A percentile compares a stretch with the other conserved stretches of the same genome.
These are phyloP conservation scores for Melanotaenia maccullochi DNA, from an alignment of 2,797 vertebrate species.

Conservation along the genomic window DNA sequence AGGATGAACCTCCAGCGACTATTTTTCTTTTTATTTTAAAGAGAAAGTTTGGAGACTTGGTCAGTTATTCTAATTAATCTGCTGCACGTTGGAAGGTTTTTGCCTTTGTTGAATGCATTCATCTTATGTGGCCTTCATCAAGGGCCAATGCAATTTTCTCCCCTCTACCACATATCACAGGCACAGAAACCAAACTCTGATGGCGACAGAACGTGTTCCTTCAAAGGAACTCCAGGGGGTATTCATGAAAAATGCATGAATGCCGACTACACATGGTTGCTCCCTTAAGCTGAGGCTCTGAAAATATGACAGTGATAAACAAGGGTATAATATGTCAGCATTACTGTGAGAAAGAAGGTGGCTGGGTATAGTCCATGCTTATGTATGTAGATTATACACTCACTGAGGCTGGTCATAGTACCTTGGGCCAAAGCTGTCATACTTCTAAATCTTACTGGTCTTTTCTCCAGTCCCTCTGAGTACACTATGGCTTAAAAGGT, in stretches of 20 bases:
- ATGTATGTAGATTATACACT: slow-evolving; percentile 53
- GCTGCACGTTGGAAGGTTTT: slow-evolving; percentile 57
- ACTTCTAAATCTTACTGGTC: slow-evolving; percentile 18
- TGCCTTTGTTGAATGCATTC: slow-evolving; percentile 40
- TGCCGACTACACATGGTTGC: slow-evolving; percentile 70
- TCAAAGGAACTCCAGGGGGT: slow-evolving; percentile 71
- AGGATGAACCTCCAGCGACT: slow-evolving; percentile 17
- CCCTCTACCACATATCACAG: slow-evolving; percentile 61
- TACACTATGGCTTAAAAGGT: slow-evolving; percentile 8
- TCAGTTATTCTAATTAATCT: slow-evolving; percentile 68
- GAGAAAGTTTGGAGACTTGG: slow-evolving; percentile 18
- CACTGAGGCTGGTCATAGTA: slow-evolving; percentile 40
- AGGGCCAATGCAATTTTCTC: slow-evolving; percentile 65
- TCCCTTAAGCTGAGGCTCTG: slow-evolving; percentile 67
- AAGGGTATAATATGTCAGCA: slow-evolving; percentile 67
- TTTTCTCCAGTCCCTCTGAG: slow-evolving; percentile 15
- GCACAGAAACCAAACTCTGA: slow-evolving; percentile 62
- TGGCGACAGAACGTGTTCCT: slow-evolving; percentile 55
- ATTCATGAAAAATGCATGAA: slow-evolving; percentile 85
- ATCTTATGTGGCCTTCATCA: slow-evolving; percentile 67
- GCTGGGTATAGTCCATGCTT: slow-evolving; percentile 45
- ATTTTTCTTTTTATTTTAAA: slow-evolving; percentile 22
- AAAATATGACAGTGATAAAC: slow-evolving; percentile 79
- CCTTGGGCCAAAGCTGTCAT: slow-evolving; percentile 34
- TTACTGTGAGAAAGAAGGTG: slow-evolving; percentile 40